Evolutionary conservation across 2,888 invertebrate genomes (phyloP).

Genomic region (Chalcosyrphus nemorum): DNA sequence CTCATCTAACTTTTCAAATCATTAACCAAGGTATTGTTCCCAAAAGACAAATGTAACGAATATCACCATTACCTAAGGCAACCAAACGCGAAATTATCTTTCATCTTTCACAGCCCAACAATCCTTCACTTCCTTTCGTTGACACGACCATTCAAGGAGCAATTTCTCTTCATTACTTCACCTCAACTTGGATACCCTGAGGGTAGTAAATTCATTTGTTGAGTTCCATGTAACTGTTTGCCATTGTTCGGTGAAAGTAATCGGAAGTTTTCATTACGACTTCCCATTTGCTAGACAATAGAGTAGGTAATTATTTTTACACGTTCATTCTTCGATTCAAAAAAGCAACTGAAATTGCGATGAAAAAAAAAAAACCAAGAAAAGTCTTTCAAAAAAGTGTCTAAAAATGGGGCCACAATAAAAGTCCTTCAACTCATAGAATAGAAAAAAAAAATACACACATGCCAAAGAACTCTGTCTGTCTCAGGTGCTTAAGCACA

Average conservation of each 20-base stretch:
- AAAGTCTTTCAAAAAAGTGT: not conserved
- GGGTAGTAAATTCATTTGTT: slow-evolving; percentile 65
- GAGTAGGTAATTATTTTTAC: slow-evolving; percentile 65
- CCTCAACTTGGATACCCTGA: slow-evolving; percentile 51
- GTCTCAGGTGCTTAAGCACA: slow-evolving; percentile 62
- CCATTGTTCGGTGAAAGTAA: slow-evolving; percentile 66
- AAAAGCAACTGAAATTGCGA: not conserved
- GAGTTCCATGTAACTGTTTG: slow-evolving; percentile 29
- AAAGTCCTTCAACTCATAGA: not conserved
- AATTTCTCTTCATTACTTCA: slow-evolving; percentile 69
- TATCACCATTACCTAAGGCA: slow-evolving; percentile 20
- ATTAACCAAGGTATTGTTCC: slow-evolving; percentile 44
- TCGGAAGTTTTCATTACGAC: slow-evolving; percentile 56
- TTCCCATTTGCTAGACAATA: slow-evolving; percentile 55
- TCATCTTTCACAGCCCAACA: slow-evolving; percentile 52
- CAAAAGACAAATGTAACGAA: slow-evolving; percentile 48
- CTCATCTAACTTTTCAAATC: not conserved
- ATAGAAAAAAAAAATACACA: not conserved
- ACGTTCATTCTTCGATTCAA: slow-evolving; percentile 28
- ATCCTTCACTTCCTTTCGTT: slow-evolving; percentile 44
- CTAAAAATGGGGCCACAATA: not conserved
- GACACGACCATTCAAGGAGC: slow-evolving; percentile 42
- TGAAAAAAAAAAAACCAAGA: not conserved
- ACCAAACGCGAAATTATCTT: slow-evolving; percentile 59
- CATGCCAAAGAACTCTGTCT: not conserved